Percentiles rank a stretch among this genome's conserved stretches.
Conservation (phyloP, 1,140 invertebrate genomes). For the Neodiprion fabricii region DNA sequence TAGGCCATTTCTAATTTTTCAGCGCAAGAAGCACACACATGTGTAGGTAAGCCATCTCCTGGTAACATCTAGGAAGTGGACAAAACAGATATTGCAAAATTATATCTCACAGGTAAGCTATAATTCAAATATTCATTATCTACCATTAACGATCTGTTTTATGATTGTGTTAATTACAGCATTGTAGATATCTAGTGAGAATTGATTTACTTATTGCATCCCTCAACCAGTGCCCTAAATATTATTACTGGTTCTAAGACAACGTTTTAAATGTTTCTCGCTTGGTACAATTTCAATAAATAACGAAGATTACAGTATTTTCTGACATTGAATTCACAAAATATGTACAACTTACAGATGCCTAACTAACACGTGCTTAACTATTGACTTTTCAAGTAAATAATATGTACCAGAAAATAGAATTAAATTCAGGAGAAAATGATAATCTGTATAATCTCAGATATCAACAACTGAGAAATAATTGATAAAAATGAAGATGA, state of each 20-base stretch:
- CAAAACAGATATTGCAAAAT: slow-evolving; percentile 31
- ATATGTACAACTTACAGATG: no score
- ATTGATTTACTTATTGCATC: not conserved
- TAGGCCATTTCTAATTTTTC: slow-evolving; percentile 68
- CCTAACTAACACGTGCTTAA: no score
- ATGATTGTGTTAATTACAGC: not conserved
- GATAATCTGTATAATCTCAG: no score
- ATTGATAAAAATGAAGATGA: no score
- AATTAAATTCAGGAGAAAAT: no score
- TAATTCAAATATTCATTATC: not conserved
- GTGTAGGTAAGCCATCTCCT: slow-evolving; percentile 69
- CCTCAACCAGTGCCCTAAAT: not conserved
- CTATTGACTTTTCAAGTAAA: no score
- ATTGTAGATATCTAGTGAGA: not conserved
- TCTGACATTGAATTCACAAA: no score
- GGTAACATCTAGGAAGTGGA: slow-evolving; percentile 55
- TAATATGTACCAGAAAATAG: no score
- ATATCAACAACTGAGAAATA: no score
- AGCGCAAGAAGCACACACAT: slow-evolving; percentile 67
- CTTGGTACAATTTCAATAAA: no score
- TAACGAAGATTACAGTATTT: no score
- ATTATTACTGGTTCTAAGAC: not conserved
- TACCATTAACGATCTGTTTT: not conserved
- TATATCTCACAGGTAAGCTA: not conserved
- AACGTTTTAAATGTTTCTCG: not conserved